Conservation (phyloP, 1,140 invertebrate genomes). For the Callitettix versicolor region DNA sequence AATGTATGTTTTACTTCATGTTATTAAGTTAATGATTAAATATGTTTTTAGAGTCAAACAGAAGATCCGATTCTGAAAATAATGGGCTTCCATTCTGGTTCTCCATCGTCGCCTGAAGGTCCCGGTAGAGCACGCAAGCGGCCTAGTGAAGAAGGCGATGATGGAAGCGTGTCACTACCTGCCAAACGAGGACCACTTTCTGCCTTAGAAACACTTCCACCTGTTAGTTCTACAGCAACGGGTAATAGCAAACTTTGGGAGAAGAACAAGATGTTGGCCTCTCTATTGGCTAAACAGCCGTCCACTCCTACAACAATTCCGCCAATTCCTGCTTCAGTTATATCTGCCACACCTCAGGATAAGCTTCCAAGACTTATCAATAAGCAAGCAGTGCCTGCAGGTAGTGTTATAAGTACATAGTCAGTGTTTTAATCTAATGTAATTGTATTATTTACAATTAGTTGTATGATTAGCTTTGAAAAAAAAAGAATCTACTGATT, state of each 20-base stretch:
- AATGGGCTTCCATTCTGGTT: constrained; percentile 40
- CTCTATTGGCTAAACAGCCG: constrained; percentile 65
- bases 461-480: neutral
- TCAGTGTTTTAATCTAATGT: neutral
- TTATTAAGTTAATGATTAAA: no score
- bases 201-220: constrained; percentile 12
- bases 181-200: constrained; percentile 3
- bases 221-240: constrained; percentile 20
- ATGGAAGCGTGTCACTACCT: constrained; percentile 28
- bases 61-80: constrained; percentile 44
- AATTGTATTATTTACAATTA: neutral
- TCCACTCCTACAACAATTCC: constrained; percentile 57
- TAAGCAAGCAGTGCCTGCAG: constrained; percentile 23
- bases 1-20: no score
- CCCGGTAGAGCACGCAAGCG: constrained; percentile 46
- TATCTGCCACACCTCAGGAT: constrained; percentile 52
- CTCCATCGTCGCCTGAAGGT: constrained; percentile 37
- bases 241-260: constrained; percentile 60
- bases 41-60: constrained; percentile 4
- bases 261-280: constrained; percentile 79
- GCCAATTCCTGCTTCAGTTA: constrained; percentile 49
- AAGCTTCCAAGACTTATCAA: constrained; percentile 40
- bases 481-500: neutral
- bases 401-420: neutral
- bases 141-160: constrained; percentile 52